Conservation (phyloP, 1,140 invertebrate species). For the Phortica variegata region DNA sequence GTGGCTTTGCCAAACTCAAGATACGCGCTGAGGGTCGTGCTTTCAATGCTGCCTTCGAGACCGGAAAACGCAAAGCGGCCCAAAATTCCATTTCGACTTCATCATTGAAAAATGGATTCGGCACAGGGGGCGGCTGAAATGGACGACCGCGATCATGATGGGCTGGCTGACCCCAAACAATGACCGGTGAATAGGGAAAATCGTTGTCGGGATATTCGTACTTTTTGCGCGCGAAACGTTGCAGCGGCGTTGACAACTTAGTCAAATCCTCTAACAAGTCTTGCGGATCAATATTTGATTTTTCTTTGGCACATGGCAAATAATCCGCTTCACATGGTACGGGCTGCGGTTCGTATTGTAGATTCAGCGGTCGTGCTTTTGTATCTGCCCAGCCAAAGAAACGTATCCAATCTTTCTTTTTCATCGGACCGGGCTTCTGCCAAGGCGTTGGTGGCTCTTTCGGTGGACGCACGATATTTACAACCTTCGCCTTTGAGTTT, state of each 20-base stretch:
- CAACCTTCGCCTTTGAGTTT: slow-evolving; percentile 13
- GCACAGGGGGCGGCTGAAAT: slow-evolving; percentile 18
- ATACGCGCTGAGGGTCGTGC: slow-evolving; percentile 34
- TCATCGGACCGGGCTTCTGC: slow-evolving; percentile 43
- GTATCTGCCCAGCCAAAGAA: slow-evolving; percentile 28
- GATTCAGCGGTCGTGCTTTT: not conserved
- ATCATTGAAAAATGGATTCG: slow-evolving; percentile 32
- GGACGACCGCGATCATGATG: slow-evolving; percentile 36
- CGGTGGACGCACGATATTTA: not conserved
- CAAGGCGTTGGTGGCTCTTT: slow-evolving; percentile 23
- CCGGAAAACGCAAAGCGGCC: slow-evolving; percentile 34
- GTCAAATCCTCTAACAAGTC: slow-evolving; percentile 3
- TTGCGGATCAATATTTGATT: slow-evolving; percentile 3
- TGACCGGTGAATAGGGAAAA: slow-evolving; percentile 27
- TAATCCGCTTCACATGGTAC: slow-evolving; percentile 20
- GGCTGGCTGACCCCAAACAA: slow-evolving; percentile 33
- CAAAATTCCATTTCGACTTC: slow-evolving; percentile 37
- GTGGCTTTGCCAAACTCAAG: slow-evolving; percentile 30
- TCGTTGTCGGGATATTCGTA: slow-evolving; percentile 4
- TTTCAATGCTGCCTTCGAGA: slow-evolving; percentile 24
- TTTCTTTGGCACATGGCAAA: slow-evolving; percentile 23
- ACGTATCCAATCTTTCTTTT: slow-evolving; percentile 25
- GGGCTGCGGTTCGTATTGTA: not conserved
- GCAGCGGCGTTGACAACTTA: slow-evolving; percentile 21
- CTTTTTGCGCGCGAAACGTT: slow-evolving; percentile 27